phyloP scores from a whole-genome alignment of 2,888 invertebrate species.

The Platycheirus albimanus region DNA sequence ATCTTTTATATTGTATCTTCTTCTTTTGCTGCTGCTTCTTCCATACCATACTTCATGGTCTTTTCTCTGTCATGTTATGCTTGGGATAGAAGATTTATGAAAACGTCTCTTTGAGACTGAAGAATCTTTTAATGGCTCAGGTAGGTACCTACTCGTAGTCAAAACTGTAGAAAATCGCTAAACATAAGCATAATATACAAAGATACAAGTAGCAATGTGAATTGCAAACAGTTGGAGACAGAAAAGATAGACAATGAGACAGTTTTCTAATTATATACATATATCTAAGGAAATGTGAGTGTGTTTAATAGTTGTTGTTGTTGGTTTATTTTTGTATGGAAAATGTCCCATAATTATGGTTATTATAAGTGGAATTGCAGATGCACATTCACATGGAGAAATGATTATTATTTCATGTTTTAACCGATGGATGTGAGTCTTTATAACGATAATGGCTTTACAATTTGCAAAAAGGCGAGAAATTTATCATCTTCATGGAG shows the following conservation, averaged over 20 bases:
- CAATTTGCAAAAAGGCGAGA: conserved; percentile 30
- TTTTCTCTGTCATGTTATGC: conserved; percentile 37
- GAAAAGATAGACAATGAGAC: conserved; percentile 50
- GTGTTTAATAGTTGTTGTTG: conserved; percentile 36
- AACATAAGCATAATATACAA: background rate
- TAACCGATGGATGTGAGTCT: conserved; percentile 39
- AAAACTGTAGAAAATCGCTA: conserved; percentile 44
- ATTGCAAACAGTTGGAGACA: conserved; percentile 5
- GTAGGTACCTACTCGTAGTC: conserved; percentile 28
- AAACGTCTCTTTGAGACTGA: conserved; percentile 46
- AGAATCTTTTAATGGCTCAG: conserved; percentile 56
- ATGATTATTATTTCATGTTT: conserved; percentile 1
- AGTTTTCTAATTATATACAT: conserved; percentile 73
- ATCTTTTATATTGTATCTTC: conserved; percentile 17
- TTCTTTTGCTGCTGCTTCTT: background rate
- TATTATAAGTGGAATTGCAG: conserved; percentile 46
- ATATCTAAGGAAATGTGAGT: conserved; percentile 36
- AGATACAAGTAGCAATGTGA: conserved; percentile 34
- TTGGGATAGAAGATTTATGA: conserved; percentile 12
- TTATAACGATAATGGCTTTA: conserved; percentile 55
- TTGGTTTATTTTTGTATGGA: too few species aligned
- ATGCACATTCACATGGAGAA: conserved; percentile 19
- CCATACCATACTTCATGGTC: conserved; percentile 23
- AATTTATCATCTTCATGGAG: background rate
- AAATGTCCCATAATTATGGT: conserved; percentile 68